Conservation (phyloP, 2,888 invertebrate species). For the Ormyrus labotus region DNA sequence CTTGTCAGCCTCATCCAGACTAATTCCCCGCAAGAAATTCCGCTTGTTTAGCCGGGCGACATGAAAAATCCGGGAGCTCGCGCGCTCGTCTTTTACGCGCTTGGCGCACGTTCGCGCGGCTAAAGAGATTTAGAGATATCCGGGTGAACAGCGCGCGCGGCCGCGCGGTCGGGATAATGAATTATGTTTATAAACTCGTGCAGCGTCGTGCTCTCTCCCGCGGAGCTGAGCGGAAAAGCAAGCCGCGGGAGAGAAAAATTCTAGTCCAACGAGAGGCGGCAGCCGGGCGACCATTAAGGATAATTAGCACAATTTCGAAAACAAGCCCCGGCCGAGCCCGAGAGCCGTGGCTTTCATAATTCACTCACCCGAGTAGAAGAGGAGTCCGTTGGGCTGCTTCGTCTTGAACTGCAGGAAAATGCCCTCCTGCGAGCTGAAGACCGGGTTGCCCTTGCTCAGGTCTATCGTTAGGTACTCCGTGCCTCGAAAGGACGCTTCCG, state of each 20-base stretch:
- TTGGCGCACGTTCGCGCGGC: no score
- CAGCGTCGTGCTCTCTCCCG: neutral
- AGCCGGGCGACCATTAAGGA: conserved; percentile 18
- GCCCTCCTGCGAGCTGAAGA: conserved; percentile 93
- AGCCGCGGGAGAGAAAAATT: neutral
- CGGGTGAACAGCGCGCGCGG: no score
- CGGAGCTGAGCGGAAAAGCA: neutral
- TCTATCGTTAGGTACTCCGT: conserved; percentile 95
- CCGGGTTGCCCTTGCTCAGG: conserved; percentile 90
- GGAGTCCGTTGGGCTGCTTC: conserved; percentile 90
- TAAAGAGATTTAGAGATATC: no score
- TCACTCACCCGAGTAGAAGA: conserved; percentile 91
- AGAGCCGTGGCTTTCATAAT: no score
- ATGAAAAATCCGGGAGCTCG: no score
- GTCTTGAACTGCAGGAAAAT: conserved; percentile 95
- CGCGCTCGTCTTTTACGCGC: no score
- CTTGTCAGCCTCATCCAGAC: no score
- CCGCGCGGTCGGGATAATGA: neutral
- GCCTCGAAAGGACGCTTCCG: conserved; percentile 95
- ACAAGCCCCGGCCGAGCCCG: neutral
- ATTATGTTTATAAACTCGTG: neutral
- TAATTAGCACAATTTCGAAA: conserved; percentile 25
- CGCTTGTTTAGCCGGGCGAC: no score
- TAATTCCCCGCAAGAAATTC: no score
- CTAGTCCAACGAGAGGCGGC: neutral